Conservation (phyloP, 2,888 invertebrate genomes). For the Drosophila gaucha region DNA sequence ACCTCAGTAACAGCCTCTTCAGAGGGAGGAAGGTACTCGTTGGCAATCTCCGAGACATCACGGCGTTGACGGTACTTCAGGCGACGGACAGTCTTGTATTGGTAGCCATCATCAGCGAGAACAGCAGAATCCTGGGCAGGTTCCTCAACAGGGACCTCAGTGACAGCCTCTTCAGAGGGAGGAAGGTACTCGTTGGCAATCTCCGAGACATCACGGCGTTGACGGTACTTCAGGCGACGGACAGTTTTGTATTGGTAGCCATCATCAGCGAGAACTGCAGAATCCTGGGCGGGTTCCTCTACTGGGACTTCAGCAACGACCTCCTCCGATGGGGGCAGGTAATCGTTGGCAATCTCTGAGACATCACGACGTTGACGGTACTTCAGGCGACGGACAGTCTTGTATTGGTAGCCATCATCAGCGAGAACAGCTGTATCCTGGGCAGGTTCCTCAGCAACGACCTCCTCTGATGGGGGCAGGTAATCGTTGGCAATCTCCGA, state of each 20-base stretch:
- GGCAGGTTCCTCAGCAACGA: slow-evolving; percentile 31
- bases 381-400: slow-evolving; percentile 65
- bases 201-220: slow-evolving; percentile 65
- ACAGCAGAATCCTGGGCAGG: slow-evolving; percentile 43
- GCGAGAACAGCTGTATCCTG: slow-evolving; percentile 54
- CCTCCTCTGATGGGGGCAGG: slow-evolving; percentile 49
- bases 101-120: slow-evolving; percentile 52
- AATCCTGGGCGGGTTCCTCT: slow-evolving; percentile 36
- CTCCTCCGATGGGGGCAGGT: slow-evolving; percentile 62
- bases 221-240: slow-evolving; percentile 61
- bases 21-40: slow-evolving; percentile 55
- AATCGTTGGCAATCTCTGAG: slow-evolving; percentile 56
- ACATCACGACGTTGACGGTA: slow-evolving; percentile 68
- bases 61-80: slow-evolving; percentile 59
- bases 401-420: slow-evolving; percentile 64
- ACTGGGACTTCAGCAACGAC: slow-evolving; percentile 34
- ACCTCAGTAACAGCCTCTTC: slow-evolving; percentile 43
- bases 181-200: slow-evolving; percentile 51
- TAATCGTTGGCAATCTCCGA: slow-evolving; percentile 59
- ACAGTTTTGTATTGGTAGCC: slow-evolving; percentile 71
- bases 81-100: slow-evolving; percentile 55
- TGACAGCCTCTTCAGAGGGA: slow-evolving; percentile 21
- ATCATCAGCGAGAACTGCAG: slow-evolving; percentile 55
- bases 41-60: slow-evolving; percentile 61
- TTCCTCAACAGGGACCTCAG: slow-evolving; percentile 31